These are phyloP conservation scores for Myotis pilosus DNA, from an alignment of 2,797 vertebrate genomes.

Conservation along the genomic window DNA sequence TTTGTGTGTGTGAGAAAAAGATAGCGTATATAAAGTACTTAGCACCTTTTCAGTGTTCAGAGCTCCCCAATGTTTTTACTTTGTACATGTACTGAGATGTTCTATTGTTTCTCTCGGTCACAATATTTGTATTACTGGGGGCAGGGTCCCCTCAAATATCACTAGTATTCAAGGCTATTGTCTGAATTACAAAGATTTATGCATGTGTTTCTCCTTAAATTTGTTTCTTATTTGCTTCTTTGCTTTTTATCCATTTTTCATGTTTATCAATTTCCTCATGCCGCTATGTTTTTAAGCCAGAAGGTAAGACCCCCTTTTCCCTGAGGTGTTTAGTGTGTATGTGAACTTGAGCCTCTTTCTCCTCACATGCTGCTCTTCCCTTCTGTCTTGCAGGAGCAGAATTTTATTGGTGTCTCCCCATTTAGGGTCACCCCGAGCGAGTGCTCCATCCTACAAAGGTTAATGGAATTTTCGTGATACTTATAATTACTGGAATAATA, in stretches of 20 bases:
- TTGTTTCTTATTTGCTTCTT: not conserved
- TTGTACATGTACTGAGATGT: too few species aligned
- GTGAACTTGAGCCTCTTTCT: too few species aligned
- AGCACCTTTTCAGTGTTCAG: not conserved
- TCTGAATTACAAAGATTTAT: not conserved
- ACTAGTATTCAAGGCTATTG: not conserved
- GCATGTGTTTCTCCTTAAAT: not conserved
- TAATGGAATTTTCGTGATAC: not conserved
- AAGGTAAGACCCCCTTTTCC: not conserved
- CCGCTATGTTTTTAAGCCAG: not conserved
- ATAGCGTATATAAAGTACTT: not conserved
- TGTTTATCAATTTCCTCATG: accelerated
- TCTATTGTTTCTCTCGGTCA: not conserved
- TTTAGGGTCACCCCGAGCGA: not conserved
- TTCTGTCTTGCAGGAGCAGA: not conserved
- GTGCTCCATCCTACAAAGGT: not conserved
- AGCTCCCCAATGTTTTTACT: not conserved
- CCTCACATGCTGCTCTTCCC: not conserved
- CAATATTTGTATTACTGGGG: not conserved
- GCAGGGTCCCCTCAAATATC: not conserved
- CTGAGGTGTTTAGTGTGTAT: not conserved
- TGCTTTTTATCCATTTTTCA: not conserved
- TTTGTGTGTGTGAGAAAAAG: not conserved
- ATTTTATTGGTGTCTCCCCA: not conserved
- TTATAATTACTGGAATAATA: not conserved